Percentiles rank a stretch among this genome's conserved stretches.
Conservation (phyloP, 2,797 vertebrate genomes). For the Halcyon leucocephala region DNA sequence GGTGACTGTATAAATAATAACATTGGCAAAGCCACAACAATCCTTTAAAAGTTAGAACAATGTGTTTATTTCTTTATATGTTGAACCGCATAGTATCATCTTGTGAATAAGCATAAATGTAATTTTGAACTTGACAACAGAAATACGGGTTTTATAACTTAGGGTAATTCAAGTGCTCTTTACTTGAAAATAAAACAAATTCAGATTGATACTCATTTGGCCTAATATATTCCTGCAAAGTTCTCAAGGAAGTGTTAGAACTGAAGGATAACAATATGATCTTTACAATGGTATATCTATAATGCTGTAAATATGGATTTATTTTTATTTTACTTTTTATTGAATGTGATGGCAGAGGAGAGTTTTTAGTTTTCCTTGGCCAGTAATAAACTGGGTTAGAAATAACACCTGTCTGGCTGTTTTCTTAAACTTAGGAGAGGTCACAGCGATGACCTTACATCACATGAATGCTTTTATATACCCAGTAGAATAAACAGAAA, state of each 20-base stretch:
- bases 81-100: neutral
- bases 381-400: neutral
- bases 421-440: neutral
- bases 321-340: neutral
- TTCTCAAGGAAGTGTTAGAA: neutral
- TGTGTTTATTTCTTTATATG: neutral
- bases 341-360: neutral
- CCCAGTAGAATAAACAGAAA: neutral
- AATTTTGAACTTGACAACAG: neutral
- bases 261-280: neutral
- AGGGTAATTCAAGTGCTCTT: neutral
- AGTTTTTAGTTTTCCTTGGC: neutral
- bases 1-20: neutral
- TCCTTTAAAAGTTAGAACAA: neutral
- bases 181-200: neutral
- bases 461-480: neutral
- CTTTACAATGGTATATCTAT: neutral
- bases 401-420: neutral
- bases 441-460: neutral
- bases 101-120: neutral
- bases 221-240: neutral
- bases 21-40: neutral
- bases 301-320: neutral
- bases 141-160: neutral
- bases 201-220: neutral